Evolutionary conservation across 2,888 invertebrate species (phyloP).

Genomic region (Prenolepis imparis): DNA sequence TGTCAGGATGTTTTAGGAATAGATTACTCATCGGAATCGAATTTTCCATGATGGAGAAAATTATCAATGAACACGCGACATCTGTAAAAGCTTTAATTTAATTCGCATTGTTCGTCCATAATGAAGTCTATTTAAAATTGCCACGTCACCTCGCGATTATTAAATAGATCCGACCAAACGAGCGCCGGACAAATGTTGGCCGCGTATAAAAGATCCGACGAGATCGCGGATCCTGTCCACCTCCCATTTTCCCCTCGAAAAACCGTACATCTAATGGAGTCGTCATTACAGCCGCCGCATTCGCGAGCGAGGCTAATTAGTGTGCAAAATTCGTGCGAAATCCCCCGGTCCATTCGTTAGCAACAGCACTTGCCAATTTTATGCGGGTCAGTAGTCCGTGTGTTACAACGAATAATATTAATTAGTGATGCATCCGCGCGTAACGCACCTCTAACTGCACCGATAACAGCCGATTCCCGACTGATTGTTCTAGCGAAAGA

Average conservation of each 20-base stretch:
- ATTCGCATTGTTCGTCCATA: conserved; percentile 41
- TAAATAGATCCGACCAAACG: conserved; percentile 36
- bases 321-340: conserved; percentile 36
- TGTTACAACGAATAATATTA: conserved; percentile 54
- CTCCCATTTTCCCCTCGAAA: not conserved
- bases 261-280: conserved; percentile 44
- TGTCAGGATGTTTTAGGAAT: not conserved
- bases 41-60: not conserved
- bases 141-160: conserved; percentile 34
- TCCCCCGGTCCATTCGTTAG: conserved; percentile 40
- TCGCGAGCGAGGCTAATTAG: conserved; percentile 53
- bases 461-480: conserved; percentile 19
- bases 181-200: conserved; percentile 29
- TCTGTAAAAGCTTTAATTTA: conserved; percentile 30
- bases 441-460: conserved; percentile 23
- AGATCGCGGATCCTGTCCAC: not conserved
- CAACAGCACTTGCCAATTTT: conserved; percentile 40
- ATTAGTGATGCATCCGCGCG: conserved; percentile 46
- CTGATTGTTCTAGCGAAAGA: not conserved
- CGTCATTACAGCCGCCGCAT: conserved; percentile 43
- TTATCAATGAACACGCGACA: not conserved
- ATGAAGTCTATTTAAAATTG: conserved; percentile 48
- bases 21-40: not conserved
- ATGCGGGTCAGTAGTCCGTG: conserved; percentile 43
- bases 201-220: conserved; percentile 34